Base-by-base conservation (phyloP, 2,888 invertebrate genomes). In the Caenorhabditis doughertyi region DNA sequence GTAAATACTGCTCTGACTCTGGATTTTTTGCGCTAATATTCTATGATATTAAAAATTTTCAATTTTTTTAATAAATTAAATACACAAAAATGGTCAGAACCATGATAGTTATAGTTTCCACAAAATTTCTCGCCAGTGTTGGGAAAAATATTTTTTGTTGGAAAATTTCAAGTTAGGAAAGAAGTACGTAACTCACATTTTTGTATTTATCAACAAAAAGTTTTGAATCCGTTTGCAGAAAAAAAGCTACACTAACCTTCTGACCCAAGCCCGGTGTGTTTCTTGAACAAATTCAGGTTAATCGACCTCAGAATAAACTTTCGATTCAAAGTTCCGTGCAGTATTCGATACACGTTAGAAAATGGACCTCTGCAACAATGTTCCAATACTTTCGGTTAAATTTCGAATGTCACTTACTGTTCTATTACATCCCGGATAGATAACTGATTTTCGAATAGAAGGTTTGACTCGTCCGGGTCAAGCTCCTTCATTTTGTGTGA, bases 381-480 rank as follows among this genome's bases (percentile, higher is more conserved):
- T 25, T n/a, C n/a, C n/a, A n/a, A n/a, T n/a, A n/a, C n/a, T n/a
- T n/a, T n/a, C n/a, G n/a, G 0, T 18, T 8, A 9, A 2, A 49
- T 35, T 9, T 39, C 1, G 11, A 23, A 44, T n/a, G 35, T 1
- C 16, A 18, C 83, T 80, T 8, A 83, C 83, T 83, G 83, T 67
- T 83, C 83, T 71, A 80, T 65, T 29, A 73, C 62, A 64, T 80
- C 83, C 76, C 76, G 71, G 71, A 83, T 65, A 21, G 62, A 53
- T 39, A 80, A 39, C 47, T 71, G 68, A 64, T 80, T 60, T 35
- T 74, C 79, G 64, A 67, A 62, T 0, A 83, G 71, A 71, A 80
- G 79, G 76, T 74, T 76, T 35, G 73, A 70, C 83, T 83, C 83
- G 67, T 80, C 79, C 68, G 79, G 74, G 65, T 83, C 83, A 70